Evolutionary conservation across 2,113 vertebrate species (phyloP), one percentile per base, ranked within the genome.

Genomic region (Rhinogobius similis): DNA sequence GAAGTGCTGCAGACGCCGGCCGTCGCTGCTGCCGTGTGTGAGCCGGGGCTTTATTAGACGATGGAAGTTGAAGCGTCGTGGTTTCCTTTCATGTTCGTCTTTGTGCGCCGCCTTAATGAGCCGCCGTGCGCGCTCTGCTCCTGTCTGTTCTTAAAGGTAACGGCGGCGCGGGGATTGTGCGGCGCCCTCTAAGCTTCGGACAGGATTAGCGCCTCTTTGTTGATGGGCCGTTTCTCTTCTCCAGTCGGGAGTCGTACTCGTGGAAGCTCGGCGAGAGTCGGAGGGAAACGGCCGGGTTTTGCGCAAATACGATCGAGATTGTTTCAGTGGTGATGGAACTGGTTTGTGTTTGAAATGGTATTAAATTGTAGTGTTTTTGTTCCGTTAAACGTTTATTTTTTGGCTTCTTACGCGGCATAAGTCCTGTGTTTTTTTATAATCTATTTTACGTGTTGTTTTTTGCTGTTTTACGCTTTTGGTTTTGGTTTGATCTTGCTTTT

Each of bases 91-190:
- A 61, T 61, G 58, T 61, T n/a, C 18, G 16, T 36, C 29, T 61
- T 36, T 61, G 56, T 36, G 27, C 27, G 29, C 7, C 8, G 29
- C 14, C 14, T 59, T 61, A 61, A 61, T 21, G 58, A 36, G 58
- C 58, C 8, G 29, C 12, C 24, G 24, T 56, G 53, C 29, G 24
- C 26, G 6, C 24, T 10, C 24, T 36, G 29, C 58, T 36, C 58
- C 24, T n/a, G 58, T 36, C 58, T 36, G 58, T 36, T 61, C 58
- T 61, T 61, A 11, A n/a, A 38, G 56, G 56, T 59, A 59, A 59
- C 20, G 20, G 58, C 58, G 2, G 58, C 16, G 58, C 9, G 18
- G 29, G 58, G 29, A 61, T 61, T 61, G 58, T 36, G 21, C 58
- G 20, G 10, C 58, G 27, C 58, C 29, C 18, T n/a, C 29, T 36